phyloP scores from a whole-genome alignment of 2,888 invertebrate species.

The Dusona sp. region DNA sequence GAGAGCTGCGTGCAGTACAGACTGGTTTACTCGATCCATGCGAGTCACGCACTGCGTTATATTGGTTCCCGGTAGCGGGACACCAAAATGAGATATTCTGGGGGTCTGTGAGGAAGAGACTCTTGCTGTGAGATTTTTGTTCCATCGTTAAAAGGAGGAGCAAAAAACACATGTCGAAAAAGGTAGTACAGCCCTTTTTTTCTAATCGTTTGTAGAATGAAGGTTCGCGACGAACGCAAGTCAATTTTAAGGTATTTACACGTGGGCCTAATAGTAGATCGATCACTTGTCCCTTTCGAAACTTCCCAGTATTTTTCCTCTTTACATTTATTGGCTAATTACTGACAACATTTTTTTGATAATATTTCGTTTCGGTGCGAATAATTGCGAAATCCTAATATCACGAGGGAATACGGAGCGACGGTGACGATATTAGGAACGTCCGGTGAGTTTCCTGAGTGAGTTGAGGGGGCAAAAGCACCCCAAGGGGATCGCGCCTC shows the following conservation, averaged over 20 bases:
- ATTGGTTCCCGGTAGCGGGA: conserved; percentile 73
- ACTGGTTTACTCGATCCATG: conserved; percentile 52
- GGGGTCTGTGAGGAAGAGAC: conserved; percentile 30
- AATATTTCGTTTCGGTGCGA: conserved; percentile 4
- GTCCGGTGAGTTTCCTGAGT: conserved; percentile 65
- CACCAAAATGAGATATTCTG: conserved; percentile 66
- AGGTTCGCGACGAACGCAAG: background rate
- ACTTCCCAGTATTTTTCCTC: too few species aligned
- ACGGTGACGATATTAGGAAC: conserved; percentile 59
- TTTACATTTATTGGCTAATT: too few species aligned
- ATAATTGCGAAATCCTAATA: conserved; percentile 32
- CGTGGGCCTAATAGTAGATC: background rate
- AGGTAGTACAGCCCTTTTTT: background rate
- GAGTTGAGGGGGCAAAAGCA: conserved; percentile 31
- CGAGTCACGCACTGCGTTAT: conserved; percentile 69
- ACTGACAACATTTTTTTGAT: background rate
- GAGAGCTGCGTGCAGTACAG: conserved; percentile 40
- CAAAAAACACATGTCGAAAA: conserved; percentile 14
- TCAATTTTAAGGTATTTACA: background rate
- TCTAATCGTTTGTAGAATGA: background rate
- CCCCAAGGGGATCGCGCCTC: conserved; percentile 63
- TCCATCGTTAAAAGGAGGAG: conserved; percentile 54
- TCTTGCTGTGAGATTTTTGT: conserved; percentile 8
- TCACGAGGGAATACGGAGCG: conserved; percentile 19
- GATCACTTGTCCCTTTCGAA: background rate